Base-by-base conservation (phyloP, 2,113 vertebrate genomes). In the Hemiprocne comata region DNA sequence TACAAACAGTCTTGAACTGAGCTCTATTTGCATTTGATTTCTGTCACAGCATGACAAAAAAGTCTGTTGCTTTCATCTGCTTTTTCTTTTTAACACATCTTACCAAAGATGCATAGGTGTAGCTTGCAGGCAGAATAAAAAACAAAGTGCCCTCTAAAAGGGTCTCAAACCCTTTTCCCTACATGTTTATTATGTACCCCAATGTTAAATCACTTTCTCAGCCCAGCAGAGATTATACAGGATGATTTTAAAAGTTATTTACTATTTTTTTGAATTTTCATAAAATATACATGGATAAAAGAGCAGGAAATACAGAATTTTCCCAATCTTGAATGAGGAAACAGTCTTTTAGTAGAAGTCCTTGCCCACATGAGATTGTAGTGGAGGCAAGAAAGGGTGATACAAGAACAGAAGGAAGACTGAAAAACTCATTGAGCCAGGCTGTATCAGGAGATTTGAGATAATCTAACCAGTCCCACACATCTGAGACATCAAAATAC, bases 21-120 rank as follows among this genome's bases (percentile, higher is more conserved):
- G 91, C 88, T 97, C 86, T 94, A 97, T 98, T 98, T 96, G 93
- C 94, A 96, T 98, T 97, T 98, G 96, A 97, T 97, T 98, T 97
- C 97, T 97, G 93, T 96, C 84, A 97, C 85, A 94, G 93, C 94
- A 96, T 97, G 94, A 90, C 81, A 98, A 96, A 96, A 95, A 96
- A 89, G 79, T 93, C 90, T 96, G 83, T 95, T 83, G 74, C 91
- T 97, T 98, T 98, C 95, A 98, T 85, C 85, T 97, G 88, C 75
- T 89, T 97, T 85, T 95, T 96, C 93, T 92, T 97, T 98, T 91
- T 92, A 97, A 89, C 79, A 80, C 46, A 93, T 96, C 73, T 82
- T 96, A 96, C 86, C 76, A 95, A 96, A 95, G 95, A 92, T 95
- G 72, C 76, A 88, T 69, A 95, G 71, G 67, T 93, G 79, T 87